A percentile compares a stretch with the other conserved stretches of the same genome.
These are phyloP conservation scores for Drosophila neocordata DNA, from an alignment of 1,140 invertebrate species.

Conservation along the genomic window DNA sequence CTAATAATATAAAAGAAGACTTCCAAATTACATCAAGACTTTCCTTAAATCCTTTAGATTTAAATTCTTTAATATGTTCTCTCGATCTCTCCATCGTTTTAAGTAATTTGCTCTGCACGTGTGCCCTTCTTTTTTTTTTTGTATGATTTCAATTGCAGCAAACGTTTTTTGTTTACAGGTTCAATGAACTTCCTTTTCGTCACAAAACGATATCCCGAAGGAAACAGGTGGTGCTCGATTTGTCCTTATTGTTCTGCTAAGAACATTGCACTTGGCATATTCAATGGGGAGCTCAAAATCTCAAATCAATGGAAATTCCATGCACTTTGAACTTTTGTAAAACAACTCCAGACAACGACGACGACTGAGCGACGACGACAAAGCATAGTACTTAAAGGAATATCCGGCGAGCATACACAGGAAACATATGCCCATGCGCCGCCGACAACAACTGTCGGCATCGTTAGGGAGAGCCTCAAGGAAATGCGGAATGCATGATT, in stretches of 20 bases:
- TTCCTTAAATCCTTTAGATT: no score
- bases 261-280: conserved; percentile 52
- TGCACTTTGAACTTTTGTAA: conserved; percentile 78
- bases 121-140: not conserved
- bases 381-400: conserved; percentile 69
- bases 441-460: conserved; percentile 43
- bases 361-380: conserved; percentile 41
- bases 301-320: conserved; percentile 40
- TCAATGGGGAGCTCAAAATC: conserved; percentile 6
- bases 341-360: conserved; percentile 53
- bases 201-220: conserved; percentile 67
- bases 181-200: conserved; percentile 72
- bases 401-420: conserved; percentile 71
- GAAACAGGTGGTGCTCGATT: conserved; percentile 68
- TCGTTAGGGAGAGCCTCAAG: conserved; percentile 28
- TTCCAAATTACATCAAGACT: no score
- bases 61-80: not conserved
- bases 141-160: conserved; percentile 48
- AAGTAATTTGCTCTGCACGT: not conserved
- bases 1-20: no score
- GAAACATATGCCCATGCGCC: conserved; percentile 74
- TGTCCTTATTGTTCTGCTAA: conserved; percentile 58
- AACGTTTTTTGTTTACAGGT: conserved; percentile 26
- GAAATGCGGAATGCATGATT: conserved; percentile 61
- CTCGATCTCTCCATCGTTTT: not conserved